Base-by-base conservation (phyloP, 2,113 vertebrate species). In the Clarias magur region DNA sequence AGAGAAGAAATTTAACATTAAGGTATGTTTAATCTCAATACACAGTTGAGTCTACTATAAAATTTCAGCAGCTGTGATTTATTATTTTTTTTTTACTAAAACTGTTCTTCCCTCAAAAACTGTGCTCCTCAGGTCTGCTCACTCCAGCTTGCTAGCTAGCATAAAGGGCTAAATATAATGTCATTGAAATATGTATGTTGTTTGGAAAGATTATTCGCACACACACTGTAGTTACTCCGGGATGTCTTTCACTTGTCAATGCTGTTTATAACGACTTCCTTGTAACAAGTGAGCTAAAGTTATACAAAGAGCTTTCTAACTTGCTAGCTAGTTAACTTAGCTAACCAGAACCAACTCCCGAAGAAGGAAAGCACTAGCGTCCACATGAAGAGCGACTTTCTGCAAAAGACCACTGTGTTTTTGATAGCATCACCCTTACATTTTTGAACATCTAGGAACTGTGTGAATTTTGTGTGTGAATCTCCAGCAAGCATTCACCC, bases 401-500 rank as follows among this genome's bases (percentile, higher is more conserved):
- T 67, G 65, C 65, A 16, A 6, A 68, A 68, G 15, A 70, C 27
- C 67, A 3, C 27, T 42, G 25, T n/a, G 25, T 13, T 65, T 65
- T 65, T 23, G 10, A n/a, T n/a, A n/a, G 23, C 25, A 65, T 65
- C 62, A n/a, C 25, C 10, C 10, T 65, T 63, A 63, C 1, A 9
- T n/a, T 63, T 62, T 62, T 25, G 6, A n/a, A 25, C 62, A 65
- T 25, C 62, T n/a, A n/a, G 4, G n/a, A 27, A 11, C 11, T 2
- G 67, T 70, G 68, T 38, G 2, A 4, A 5, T 59, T 3, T 3
- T 42, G 70, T 48, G 17, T 42, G 34, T 21, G 38, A 60, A 82
- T 73, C 79, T 63, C 63, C 80, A 79, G 65, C 65, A 30, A 53
- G 16, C 0, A 3, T 53, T 90, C 73, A 9, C 88, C 86, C 78